These are phyloP conservation scores for Cephus spinipes DNA, from an alignment of 2,888 invertebrate genomes.

Conservation along the genomic window DNA sequence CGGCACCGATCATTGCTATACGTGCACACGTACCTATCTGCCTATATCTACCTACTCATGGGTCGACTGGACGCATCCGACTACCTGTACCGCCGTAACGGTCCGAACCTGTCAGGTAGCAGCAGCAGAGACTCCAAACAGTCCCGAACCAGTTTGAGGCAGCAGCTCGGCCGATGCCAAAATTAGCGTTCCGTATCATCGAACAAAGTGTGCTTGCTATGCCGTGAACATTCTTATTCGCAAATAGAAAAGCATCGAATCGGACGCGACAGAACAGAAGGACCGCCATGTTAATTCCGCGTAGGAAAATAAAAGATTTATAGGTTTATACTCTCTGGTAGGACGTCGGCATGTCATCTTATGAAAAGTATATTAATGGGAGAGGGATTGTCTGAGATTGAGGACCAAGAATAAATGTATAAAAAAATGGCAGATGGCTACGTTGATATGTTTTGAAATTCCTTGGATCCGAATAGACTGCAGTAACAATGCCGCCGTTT, in stretches of 20 bases:
- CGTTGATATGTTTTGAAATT: not conserved
- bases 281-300: not conserved
- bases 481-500: not conserved
- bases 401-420: not conserved
- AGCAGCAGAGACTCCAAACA: not conserved
- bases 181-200: not conserved
- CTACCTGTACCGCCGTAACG: not conserved
- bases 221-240: not conserved
- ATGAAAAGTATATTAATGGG: not conserved
- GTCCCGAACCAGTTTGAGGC: not conserved
- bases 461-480: not conserved
- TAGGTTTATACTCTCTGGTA: not conserved
- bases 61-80: not conserved
- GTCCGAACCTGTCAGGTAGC: not conserved
- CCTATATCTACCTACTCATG: not conserved
- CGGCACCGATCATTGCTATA: constrained; percentile 7
- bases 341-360: not conserved
- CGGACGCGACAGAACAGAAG: not conserved
- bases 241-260: not conserved
- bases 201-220: not conserved
- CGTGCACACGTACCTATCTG: not conserved
- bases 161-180: not conserved
- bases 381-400: not conserved
- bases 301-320: not conserved
- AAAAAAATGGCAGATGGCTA: not conserved